These are phyloP conservation scores for Sminthurinus signatus DNA, from an alignment of 1,140 invertebrate genomes.

Conservation along the genomic window DNA sequence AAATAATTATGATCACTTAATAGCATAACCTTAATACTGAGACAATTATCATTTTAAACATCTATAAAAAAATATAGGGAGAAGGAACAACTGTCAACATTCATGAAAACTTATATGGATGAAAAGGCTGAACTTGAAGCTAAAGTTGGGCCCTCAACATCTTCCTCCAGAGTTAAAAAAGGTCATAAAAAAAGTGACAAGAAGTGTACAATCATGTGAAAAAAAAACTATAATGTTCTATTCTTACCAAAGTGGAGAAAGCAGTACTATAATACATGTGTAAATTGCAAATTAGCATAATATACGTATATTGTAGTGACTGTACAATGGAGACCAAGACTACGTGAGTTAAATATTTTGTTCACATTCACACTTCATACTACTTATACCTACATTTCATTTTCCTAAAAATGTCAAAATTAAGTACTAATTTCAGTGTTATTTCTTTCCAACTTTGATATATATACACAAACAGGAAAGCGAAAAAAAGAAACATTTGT, in stretches of 20 bases:
- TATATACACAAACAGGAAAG: too few species aligned
- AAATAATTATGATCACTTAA: neutral
- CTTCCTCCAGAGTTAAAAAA: neutral
- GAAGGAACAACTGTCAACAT: neutral
- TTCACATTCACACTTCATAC: too few species aligned
- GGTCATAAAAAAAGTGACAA: neutral
- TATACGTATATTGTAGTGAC: too few species aligned
- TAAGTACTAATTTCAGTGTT: too few species aligned
- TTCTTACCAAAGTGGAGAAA: neutral
- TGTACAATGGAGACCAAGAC: too few species aligned
- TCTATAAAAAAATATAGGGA: neutral
- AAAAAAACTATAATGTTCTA: neutral
- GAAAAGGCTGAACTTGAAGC: conserved; percentile 7
- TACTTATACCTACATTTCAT: too few species aligned
- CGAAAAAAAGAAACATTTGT: too few species aligned
- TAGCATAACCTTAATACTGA: neutral
- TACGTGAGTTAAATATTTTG: too few species aligned
- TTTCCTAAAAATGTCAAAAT: too few species aligned
- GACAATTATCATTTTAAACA: neutral
- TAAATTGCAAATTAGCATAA: too few species aligned
- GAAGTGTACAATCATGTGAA: neutral
- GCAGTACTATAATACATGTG: neutral
- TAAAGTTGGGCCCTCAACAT: neutral
- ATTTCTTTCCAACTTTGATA: too few species aligned
- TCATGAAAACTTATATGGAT: conserved; percentile 1